These are phyloP conservation scores for Paedocypris sp. DNA, from an alignment of 2,113 vertebrate genomes.

Conservation along the genomic window DNA sequence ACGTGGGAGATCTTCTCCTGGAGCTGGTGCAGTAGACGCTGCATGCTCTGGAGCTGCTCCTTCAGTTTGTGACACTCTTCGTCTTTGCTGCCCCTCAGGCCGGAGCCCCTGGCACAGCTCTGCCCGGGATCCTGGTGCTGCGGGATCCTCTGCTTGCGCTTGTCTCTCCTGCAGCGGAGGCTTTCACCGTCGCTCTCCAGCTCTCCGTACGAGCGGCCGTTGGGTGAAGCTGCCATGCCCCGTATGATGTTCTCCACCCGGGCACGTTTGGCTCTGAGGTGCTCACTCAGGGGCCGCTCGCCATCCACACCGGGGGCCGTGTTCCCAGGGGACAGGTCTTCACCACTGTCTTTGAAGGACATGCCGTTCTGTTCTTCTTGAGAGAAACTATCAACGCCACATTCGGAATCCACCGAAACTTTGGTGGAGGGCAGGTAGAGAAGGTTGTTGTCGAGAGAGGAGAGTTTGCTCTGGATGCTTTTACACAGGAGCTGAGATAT, in stretches of 20 bases:
- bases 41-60: constrained; percentile 77
- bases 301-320: constrained; percentile 40
- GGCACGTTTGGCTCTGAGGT: constrained; percentile 76
- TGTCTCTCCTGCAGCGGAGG: constrained; percentile 50
- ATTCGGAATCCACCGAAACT: constrained; percentile 43
- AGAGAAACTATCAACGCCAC: constrained; percentile 46
- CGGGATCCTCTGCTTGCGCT: constrained; percentile 72
- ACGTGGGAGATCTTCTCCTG: constrained; percentile 74
- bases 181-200: constrained; percentile 39
- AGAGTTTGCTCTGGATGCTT: constrained; percentile 51
- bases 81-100: constrained; percentile 39
- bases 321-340: constrained; percentile 41
- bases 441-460: constrained; percentile 51
- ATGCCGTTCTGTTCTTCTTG: constrained; percentile 52
- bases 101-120: constrained; percentile 27
- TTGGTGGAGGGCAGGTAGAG: constrained; percentile 48
- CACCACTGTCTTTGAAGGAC: constrained; percentile 52
- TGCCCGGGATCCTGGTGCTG: constrained; percentile 59
- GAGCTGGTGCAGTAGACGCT: constrained; percentile 70
- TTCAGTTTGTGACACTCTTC: constrained; percentile 69
- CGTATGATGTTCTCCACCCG: constrained; percentile 85
- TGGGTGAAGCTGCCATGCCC: constrained; percentile 71
- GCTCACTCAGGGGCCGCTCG: constrained; percentile 58
- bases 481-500: constrained; percentile 68
- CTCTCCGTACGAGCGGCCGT: constrained; percentile 38